These are phyloP conservation scores for Oryzias javanicus DNA, from an alignment of 2,113 vertebrate species.

Conservation along the genomic window DNA sequence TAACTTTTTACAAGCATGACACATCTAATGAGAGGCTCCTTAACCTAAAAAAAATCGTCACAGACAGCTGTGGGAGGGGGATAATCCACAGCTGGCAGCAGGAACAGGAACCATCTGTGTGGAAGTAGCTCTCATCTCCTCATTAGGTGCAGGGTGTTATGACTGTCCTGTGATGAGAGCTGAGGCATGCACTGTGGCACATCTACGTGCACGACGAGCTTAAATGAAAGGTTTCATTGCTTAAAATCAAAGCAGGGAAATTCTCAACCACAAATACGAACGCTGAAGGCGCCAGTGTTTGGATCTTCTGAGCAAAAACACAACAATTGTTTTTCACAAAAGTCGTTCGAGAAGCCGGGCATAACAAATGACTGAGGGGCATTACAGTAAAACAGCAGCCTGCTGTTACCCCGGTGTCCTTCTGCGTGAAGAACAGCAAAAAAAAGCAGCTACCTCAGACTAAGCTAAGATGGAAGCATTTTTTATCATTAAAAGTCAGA, in stretches of 20 bases:
- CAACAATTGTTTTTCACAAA: conserved; percentile 44
- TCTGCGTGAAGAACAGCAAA: conserved; percentile 29
- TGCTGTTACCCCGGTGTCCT: conserved; percentile 56
- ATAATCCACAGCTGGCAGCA: conserved; percentile 35
- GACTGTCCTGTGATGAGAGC: conserved; percentile 65
- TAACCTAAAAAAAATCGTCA: background rate
- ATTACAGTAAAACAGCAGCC: conserved; percentile 47
- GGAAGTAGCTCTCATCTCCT: conserved; percentile 75
- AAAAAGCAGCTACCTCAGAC: conserved; percentile 23
- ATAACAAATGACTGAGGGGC: conserved; percentile 50
- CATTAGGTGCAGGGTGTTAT: conserved; percentile 58
- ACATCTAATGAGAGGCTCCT: conserved; percentile 49
- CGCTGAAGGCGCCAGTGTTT: conserved; percentile 15
- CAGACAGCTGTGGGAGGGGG: conserved; percentile 50
- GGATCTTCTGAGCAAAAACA: conserved; percentile 1
- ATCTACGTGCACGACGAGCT: background rate
- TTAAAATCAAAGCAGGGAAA: background rate
- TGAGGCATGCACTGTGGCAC: conserved; percentile 17
- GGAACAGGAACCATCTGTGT: conserved; percentile 75
- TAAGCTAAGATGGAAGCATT: background rate
- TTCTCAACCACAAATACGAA: background rate
- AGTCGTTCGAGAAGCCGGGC: conserved; percentile 38
- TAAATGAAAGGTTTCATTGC: conserved; percentile 19
- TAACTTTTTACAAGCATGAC: conserved; percentile 37
- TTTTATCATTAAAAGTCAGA: no score